Base-by-base conservation (phyloP, 92 coral and sea anemone genomes). In the Epizoanthus rinbou region DNA sequence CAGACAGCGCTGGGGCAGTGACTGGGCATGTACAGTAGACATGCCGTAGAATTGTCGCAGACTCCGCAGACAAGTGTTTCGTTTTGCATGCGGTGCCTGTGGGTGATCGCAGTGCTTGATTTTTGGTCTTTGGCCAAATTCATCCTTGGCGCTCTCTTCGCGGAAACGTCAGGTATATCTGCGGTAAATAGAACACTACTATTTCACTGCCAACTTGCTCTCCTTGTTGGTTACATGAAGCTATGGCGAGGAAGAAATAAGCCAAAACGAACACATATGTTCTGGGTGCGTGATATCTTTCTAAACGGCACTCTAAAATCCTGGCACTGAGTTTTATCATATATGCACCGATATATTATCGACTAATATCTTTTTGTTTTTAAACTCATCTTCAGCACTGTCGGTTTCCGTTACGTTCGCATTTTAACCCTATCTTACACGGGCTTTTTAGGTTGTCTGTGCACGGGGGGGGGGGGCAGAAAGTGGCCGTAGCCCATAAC, bases 221-320 rank as follows among this genome's bases (percentile, higher is more conserved):
- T 58, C 64, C 64, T 58, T 58, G 64, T 8, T 58, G 64, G 64
- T 58, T 58, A 58, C 64, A 58, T 16, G 64, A 58, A 58, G 23
- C 64, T 58, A 58, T 0, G 64, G 64, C 64, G 64, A 58, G 14
- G 8, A 58, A 58, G 64, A 57, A 58, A 58, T 58, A 58, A 58
- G 19, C 21, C 19, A 58, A 58, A 58, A 58, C 64, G 19, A 58
- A 2, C 11, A 8, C 21, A 58, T n/a, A n/a, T n/a, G 64, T 58
- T 58, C 64, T 58, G 64, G 64, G 64, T 58, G 64, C 19, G 64
- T 58, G 64, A 16, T 58, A 58, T 58, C 4, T 58, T 58, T 58
- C 64, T 58, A 58, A 15, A 57, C 15, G 0, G 63, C 14, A 7
- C 14, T 14, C 18, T 57, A 13, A 57, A 57, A 57, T 57, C 15